Conservation (phyloP, 1,140 invertebrate species). For the Leucophenga varia region DNA sequence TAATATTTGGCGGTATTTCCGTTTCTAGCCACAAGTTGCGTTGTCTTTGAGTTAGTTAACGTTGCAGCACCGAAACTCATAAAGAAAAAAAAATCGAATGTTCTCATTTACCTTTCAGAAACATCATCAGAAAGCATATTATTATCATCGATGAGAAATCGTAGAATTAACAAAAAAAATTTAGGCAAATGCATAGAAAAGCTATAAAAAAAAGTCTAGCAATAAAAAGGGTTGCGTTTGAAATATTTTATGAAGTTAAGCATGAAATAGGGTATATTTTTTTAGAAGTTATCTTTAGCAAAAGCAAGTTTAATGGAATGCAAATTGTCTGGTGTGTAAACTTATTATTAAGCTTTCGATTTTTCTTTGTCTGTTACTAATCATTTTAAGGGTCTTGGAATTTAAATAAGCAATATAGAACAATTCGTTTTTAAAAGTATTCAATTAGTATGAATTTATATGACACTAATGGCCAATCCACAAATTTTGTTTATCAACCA, state of each 20-base stretch:
- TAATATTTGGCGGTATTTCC: constrained; percentile 4
- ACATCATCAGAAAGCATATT: not conserved
- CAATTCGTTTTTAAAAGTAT: no score
- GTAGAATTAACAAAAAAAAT: constrained; percentile 40
- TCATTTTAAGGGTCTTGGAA: not conserved
- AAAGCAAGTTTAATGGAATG: constrained; percentile 19
- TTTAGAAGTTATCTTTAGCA: no score
- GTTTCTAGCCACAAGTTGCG: constrained; percentile 49
- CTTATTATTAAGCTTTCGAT: no score
- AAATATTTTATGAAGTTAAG: no score
- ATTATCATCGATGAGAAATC: constrained; percentile 35
- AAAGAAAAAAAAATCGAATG: constrained; percentile 52
- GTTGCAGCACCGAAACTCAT: constrained; percentile 52
- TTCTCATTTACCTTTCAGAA: constrained; percentile 51
- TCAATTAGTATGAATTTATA: no score
- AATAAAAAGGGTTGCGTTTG: constrained; percentile 8
- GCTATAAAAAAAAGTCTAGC: constrained; percentile 11
- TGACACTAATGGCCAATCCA: no score
- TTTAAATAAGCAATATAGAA: no score
- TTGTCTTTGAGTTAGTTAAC: no score
- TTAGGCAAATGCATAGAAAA: constrained; percentile 2
- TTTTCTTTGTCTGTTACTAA: not conserved
- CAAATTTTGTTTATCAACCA: no score
- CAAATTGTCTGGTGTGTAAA: constrained; percentile 29
- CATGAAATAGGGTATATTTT: no score